Base-by-base conservation (phyloP, 2,888 invertebrate genomes). In the Drymonia ruficornis region DNA sequence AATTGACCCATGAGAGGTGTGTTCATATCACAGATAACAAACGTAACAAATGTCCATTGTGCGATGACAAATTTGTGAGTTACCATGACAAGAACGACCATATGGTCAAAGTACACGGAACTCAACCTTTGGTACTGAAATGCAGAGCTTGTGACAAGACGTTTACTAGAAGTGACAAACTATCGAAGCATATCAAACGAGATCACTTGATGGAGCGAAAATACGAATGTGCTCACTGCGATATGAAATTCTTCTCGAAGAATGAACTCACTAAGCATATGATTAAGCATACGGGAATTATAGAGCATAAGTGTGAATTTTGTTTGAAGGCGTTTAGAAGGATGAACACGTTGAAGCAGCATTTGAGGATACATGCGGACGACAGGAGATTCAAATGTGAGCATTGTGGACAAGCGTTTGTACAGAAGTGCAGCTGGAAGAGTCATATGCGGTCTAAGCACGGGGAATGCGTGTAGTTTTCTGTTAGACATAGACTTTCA, bases 131-230 rank as follows among this genome's bases (percentile, higher is more conserved):
- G 0, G 2, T 65, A 9, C 34, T 62, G 1, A 49, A 61, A 43
- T 69, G 69, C 18, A 45, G 50, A 48, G 71, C 69, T n/a, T 71
- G 69, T 12, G 71, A 71, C 15, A 68, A 68, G 28, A 53, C 59
- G 0, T 70, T 71, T 16, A 55, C 40, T 2, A 47, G 53, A 23
- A 49, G 47, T 29, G n/a, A 29, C 8, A 13, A 7, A 28, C 8
- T 45, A 4, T 28, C 2, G 9, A 45, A 6, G 3, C 45, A 45
- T n/a, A 28, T n/a, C 3, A 45, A 45, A 15, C 13, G 29, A 5
- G 28, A 28, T 7, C 45, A 45, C 16, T 28, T 45, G 13, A 8
- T 45, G 45, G 45, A 45, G 15, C 23, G 45, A n/a, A 13, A 8
- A 4, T 15, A 28, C 11, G 9, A 28, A 2, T 28, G 28, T 13